A percentile compares a stretch with the other conserved stretches of the same genome.
Evolutionary conservation across 2,113 vertebrate genomes (phyloP).

Genomic region (Trinectes maculatus): DNA sequence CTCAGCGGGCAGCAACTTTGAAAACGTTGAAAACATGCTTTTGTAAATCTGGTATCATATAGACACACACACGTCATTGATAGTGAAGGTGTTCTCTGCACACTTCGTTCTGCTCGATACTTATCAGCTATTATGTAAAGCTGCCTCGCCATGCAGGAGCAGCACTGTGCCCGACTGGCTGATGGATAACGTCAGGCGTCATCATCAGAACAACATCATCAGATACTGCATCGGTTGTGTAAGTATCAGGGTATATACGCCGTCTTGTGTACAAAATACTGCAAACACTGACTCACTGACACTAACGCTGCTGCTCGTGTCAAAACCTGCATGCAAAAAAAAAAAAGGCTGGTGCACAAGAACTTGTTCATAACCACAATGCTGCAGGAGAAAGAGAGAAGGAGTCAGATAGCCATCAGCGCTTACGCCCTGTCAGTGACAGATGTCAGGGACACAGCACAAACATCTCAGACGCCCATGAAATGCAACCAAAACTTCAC

Average conservation of each 20-base stretch:
- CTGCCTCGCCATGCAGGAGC: slow-evolving; percentile 36
- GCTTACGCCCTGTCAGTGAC: slow-evolving; percentile 7
- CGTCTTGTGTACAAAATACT: too few species aligned
- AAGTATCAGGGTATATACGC: too few species aligned
- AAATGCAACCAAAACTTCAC: neutral
- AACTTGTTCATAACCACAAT: too few species aligned
- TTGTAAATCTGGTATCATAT: slow-evolving; percentile 11
- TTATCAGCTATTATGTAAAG: slow-evolving; percentile 58
- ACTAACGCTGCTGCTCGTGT: too few species aligned
- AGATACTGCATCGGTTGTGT: slow-evolving; percentile 34
- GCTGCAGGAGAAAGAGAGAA: neutral
- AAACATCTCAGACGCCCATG: neutral
- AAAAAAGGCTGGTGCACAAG: too few species aligned
- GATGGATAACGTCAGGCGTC: slow-evolving; percentile 56
- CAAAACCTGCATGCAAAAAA: too few species aligned
- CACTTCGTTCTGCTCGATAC: slow-evolving; percentile 33
- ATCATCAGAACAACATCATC: slow-evolving; percentile 41
- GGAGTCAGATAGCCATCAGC: slow-evolving; percentile 5
- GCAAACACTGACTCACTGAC: too few species aligned
- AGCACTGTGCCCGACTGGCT: slow-evolving; percentile 37
- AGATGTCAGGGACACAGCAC: neutral
- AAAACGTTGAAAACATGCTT: slow-evolving; percentile 35
- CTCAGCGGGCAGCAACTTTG: slow-evolving; percentile 41
- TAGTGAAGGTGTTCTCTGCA: slow-evolving; percentile 22
- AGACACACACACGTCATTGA: slow-evolving; percentile 2